Evolutionary conservation across 2,797 vertebrate genomes (phyloP), one percentile per base, ranked within the genome.

Genomic region (Limosa lapponica): DNA sequence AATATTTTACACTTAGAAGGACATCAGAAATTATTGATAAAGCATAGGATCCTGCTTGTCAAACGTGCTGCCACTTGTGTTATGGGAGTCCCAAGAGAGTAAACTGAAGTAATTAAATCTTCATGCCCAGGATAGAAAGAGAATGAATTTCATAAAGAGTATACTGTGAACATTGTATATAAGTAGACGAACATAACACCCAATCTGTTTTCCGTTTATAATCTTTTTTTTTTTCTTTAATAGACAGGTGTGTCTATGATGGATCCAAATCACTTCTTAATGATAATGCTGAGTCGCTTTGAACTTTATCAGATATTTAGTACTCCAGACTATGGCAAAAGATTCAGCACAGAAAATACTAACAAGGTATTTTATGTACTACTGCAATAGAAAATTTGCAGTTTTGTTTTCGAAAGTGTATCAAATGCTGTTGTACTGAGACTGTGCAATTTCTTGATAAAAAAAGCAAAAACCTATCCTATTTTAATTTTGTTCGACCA

Each of bases 191-290:
- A 37, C 9, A 13, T 62, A 88, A 44, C 13, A 72, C 6, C 6
- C 28, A 6, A 2, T 86, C 10, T 86, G 3, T 74, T 64, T 89
- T 71, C 22, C 51, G 7, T 69, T 93, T 46, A 10, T 93, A 48
- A 96, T 93, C 1, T 71, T 54, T 75, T 54, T 82, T 88, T 92
- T 57, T 92, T 57, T 58, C 58, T 90, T 87, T 94, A 96, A 97
- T 93, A 99, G 99, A 99, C 98, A 22, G 99, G 99, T 92, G 99
- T 99, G 6, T 99, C 99, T 78, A 99, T 99, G 99, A 99, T 99
- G 99, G 99, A 99, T 97, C 99, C 99, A 84, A 99, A 99, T 95
- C 99, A 99, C 96, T 99, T 99, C 97, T 98, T 99, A 96, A 99
- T 99, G 99, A 99, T 99, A 69, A 98, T 99, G 82, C 97, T 99